A percentile compares a stretch with the other conserved stretches of the same genome.
phyloP scores from a whole-genome alignment of 2,888 invertebrate genomes.

The Uropetala carovei region DNA sequence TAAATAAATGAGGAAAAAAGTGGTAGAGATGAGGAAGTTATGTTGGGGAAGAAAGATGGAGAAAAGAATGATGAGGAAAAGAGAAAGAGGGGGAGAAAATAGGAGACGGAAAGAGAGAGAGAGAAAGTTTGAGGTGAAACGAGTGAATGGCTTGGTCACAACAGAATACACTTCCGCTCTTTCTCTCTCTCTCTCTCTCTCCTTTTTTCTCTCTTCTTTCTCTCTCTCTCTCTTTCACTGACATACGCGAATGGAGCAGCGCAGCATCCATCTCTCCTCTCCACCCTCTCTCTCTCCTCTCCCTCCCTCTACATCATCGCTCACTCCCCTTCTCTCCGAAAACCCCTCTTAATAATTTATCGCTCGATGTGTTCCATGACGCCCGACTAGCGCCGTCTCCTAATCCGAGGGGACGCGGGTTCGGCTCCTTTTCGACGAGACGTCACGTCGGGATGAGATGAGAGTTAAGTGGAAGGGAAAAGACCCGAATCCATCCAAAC shows the following conservation, averaged over 20 bases:
- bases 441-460: not conserved
- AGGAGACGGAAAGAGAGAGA: conserved; percentile 15
- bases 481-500: not conserved
- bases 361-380: conserved; percentile 52
- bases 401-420: conserved; percentile 51
- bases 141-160: not conserved
- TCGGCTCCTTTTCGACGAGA: conserved; percentile 32
- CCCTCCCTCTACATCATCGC: not conserved
- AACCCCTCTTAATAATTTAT: conserved; percentile 58
- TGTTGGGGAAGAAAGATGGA: conserved; percentile 12
- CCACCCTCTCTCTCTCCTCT: not conserved
- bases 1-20: not conserved
- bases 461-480: not conserved
- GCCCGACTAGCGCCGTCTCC: conserved; percentile 31
- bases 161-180: conserved; percentile 18
- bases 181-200: not conserved
- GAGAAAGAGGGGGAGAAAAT: conserved; percentile 10
- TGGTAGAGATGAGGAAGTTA: not conserved
- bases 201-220: no score
- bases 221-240: not conserved
- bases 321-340: not conserved
- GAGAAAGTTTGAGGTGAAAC: not conserved
- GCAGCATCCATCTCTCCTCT: not conserved
- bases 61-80: not conserved
- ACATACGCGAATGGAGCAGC: no score